A percentile compares a stretch with the other conserved stretches of the same genome.
These are phyloP conservation scores for Agrotis clavis DNA, from an alignment of 2,888 invertebrate genomes.

Conservation along the genomic window DNA sequence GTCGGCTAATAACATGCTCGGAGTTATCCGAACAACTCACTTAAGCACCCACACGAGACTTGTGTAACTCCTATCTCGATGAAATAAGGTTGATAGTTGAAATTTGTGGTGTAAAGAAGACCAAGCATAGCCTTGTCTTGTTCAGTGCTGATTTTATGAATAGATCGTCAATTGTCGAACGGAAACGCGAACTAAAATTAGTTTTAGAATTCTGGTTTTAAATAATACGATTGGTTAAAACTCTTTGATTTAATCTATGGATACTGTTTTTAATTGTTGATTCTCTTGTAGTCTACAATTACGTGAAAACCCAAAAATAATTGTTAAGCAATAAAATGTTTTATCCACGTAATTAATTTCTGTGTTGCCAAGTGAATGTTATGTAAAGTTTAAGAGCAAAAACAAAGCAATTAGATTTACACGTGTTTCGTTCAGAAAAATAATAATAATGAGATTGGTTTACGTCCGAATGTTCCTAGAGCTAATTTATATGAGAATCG, in stretches of 20 bases:
- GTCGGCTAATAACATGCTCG: slow-evolving; percentile 84
- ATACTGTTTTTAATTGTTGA: slow-evolving; percentile 33
- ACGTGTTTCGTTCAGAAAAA: slow-evolving; percentile 8
- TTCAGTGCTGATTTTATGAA: slow-evolving; percentile 78
- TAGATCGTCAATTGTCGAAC: slow-evolving; percentile 79
- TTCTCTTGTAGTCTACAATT: slow-evolving; percentile 36
- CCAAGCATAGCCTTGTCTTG: slow-evolving; percentile 36
- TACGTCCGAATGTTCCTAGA: neutral
- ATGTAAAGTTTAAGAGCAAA: neutral
- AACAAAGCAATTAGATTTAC: slow-evolving; percentile 20
- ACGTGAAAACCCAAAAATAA: slow-evolving; percentile 31
- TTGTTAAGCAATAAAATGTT: slow-evolving; percentile 30
- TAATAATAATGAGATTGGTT: neutral
- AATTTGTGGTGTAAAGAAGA: neutral
- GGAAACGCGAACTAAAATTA: slow-evolving; percentile 75
- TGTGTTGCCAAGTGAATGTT: slow-evolving; percentile 12
- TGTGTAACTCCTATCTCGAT: slow-evolving; percentile 20
- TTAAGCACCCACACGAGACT: slow-evolving; percentile 4
- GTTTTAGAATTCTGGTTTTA: slow-evolving; percentile 62
- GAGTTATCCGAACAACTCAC: slow-evolving; percentile 60
- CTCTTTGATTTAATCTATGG: slow-evolving; percentile 43
- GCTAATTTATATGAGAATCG: neutral
- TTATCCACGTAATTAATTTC: slow-evolving; percentile 25
- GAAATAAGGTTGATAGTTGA: slow-evolving; percentile 40
- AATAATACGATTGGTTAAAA: slow-evolving; percentile 42